Base-by-base conservation (phyloP, 1,140 invertebrate species). In the Coenobita brevimanus region DNA sequence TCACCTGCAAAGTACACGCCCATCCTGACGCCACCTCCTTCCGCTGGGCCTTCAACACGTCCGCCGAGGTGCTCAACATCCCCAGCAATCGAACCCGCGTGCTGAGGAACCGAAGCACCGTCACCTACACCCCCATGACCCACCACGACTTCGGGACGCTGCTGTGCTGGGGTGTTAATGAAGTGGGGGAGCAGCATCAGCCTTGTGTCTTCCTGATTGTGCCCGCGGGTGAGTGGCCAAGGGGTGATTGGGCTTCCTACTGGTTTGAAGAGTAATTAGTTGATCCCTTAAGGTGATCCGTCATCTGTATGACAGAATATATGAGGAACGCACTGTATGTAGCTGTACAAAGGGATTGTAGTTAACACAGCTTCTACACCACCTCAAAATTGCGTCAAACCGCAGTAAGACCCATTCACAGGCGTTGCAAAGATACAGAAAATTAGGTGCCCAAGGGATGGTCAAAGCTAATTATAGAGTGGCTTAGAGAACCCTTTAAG, bases 11-110 rank as follows among this genome's bases (percentile, higher is more conserved):
- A 93, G 97, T 98, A 21, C 96, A 97, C 90, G 95, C 97, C 15
- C 96, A 96, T 92, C 97, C 97, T 15, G 94, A 95, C 21, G 96
- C 96, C 27, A 94, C 95, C 90, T 95, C 94, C 78, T 97, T 97
- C 92, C 95, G 96, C 88, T 98, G 97, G 97, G 95, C 96, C 36
- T 97, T 97, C 92, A 97, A 97, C 93, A 97, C 96, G 92, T 96
- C 96, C 62, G 96, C 96, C 15, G 96, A 97, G 91, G 94, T 96
- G 91, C 95, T 95, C 1, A 96, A 97, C 91, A 93, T 97, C 67
- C 94, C 96, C 8, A 94, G 95, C 46, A 93, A 94, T 62, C 93
- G 94, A 83, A 71, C 75, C 17, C 75, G 54, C 36, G 95, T 94
- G 91, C 94, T 94, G 69, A 93, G 93, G 90, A 92, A 94, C 88